phyloP scores from a whole-genome alignment of 2,888 invertebrate species.

The Tipula vernalis region DNA sequence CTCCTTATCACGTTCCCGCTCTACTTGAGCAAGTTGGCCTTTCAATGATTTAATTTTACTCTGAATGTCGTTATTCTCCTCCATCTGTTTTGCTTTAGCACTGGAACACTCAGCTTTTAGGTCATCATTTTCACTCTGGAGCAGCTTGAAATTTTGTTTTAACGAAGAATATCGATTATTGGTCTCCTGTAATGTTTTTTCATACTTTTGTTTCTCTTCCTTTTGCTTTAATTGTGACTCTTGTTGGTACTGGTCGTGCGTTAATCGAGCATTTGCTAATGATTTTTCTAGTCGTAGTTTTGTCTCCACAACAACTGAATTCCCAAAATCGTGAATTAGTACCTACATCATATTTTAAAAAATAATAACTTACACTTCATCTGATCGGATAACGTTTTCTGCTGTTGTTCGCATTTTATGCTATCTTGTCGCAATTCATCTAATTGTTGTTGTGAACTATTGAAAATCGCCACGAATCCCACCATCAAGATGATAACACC shows the following conservation, averaged over 20 bases:
- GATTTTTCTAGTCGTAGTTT: slow-evolving; percentile 45
- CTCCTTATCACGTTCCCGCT: slow-evolving; percentile 28
- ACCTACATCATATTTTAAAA: background rate
- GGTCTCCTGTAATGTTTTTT: slow-evolving; percentile 38
- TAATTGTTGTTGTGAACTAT: slow-evolving; percentile 43
- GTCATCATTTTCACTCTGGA: slow-evolving; percentile 40
- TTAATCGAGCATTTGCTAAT: slow-evolving; percentile 41
- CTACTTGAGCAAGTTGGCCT: slow-evolving; percentile 37
- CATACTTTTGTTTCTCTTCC: slow-evolving; percentile 37
- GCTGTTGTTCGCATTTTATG: slow-evolving; percentile 43
- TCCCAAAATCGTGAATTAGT: no score
- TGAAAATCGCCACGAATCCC: slow-evolving; percentile 44
- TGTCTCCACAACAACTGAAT: slow-evolving; percentile 43
- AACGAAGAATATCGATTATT: slow-evolving; percentile 41
- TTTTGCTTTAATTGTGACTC: slow-evolving; percentile 37
- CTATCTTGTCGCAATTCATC: slow-evolving; percentile 41
- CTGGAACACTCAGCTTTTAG: slow-evolving; percentile 38
- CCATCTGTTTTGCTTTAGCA: slow-evolving; percentile 36
- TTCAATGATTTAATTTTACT: slow-evolving; percentile 37
- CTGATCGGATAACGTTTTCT: slow-evolving; percentile 44
- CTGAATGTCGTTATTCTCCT: slow-evolving; percentile 37
- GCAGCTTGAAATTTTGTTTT: slow-evolving; percentile 41
- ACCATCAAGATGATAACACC: slow-evolving; percentile 39
- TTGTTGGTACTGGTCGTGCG: slow-evolving; percentile 38
- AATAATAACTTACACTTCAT: slow-evolving; percentile 39